phyloP scores from a whole-genome alignment of 2,797 vertebrate genomes.

The Cephalopachus bancanus region DNA sequence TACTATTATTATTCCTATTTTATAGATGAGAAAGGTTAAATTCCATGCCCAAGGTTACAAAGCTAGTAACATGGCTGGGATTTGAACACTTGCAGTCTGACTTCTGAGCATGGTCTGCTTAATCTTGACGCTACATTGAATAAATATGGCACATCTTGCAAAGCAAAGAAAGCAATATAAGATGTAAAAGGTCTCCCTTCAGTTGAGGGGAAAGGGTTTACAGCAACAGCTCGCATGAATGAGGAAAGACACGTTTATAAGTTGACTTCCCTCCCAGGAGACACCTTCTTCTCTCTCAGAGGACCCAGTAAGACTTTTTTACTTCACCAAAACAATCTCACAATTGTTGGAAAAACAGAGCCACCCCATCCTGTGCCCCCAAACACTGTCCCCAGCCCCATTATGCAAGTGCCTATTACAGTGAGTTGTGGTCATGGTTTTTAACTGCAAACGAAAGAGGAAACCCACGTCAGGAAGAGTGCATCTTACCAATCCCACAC shows the following conservation, averaged over 20 bases:
- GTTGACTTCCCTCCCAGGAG: neutral
- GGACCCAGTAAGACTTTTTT: neutral
- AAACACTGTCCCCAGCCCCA: neutral
- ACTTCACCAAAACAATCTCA: neutral
- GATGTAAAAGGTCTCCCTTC: neutral
- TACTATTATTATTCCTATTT: neutral
- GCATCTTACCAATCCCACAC: neutral
- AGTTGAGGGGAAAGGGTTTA: neutral
- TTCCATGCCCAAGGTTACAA: neutral
- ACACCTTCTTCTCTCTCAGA: neutral
- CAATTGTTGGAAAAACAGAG: neutral
- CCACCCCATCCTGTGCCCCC: neutral
- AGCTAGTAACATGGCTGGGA: no score
- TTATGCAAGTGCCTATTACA: constrained; percentile 67
- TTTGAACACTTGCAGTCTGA: neutral
- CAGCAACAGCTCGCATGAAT: neutral
- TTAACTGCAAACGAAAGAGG: constrained; percentile 77
- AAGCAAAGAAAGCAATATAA: neutral
- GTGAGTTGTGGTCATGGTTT: constrained; percentile 57
- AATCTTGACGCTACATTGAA: neutral
- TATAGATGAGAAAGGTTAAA: neutral
- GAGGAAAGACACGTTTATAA: neutral
- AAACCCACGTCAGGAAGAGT: constrained; percentile 66
- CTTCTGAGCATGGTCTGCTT: neutral
- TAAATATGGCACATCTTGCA: neutral